phyloP scores from a whole-genome alignment of 2,797 vertebrate genomes.

The Platyrinchus mystaceus region DNA sequence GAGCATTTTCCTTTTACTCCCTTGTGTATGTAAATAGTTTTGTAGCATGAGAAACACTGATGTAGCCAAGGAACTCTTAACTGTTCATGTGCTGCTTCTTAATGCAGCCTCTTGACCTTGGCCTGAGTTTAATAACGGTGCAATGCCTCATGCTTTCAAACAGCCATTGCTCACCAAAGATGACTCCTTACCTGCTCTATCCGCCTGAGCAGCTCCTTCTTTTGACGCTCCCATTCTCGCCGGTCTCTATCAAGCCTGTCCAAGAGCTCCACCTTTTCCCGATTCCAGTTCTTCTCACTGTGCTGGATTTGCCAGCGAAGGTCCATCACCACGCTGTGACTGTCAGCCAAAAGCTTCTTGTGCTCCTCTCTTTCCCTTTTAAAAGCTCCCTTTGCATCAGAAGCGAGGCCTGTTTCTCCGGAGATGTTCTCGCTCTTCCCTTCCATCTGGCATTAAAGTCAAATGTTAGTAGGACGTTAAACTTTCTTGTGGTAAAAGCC shows the following conservation, averaged over 20 bases:
- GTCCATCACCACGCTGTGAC: slow-evolving; percentile 87
- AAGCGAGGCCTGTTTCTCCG: slow-evolving; percentile 32
- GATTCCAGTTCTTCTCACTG: slow-evolving; percentile 88
- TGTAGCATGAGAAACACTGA: not conserved
- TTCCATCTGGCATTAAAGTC: slow-evolving; percentile 73
- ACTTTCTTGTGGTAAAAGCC: not conserved
- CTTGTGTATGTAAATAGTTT: not conserved
- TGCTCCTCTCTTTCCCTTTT: slow-evolving; percentile 86
- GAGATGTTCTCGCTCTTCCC: slow-evolving; percentile 65
- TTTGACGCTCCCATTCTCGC: slow-evolving; percentile 87
- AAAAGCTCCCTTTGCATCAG: slow-evolving; percentile 73
- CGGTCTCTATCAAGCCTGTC: slow-evolving; percentile 85
- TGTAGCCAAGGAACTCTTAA: not conserved
- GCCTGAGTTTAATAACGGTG: not conserved
- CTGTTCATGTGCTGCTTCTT: not conserved
- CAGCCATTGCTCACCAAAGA: not conserved
- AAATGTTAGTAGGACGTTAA: not conserved
- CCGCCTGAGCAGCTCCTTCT: slow-evolving; percentile 84
- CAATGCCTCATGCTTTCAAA: not conserved
- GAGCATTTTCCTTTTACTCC: slow-evolving; percentile 2
- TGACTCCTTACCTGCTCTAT: slow-evolving; percentile 80
- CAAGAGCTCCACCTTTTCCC: slow-evolving; percentile 87
- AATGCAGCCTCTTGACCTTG: not conserved
- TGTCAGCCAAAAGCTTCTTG: slow-evolving; percentile 87
- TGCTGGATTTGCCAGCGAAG: slow-evolving; percentile 93